Percentiles rank a stretch among this genome's conserved stretches.
Conservation (phyloP, 2,888 invertebrate genomes). For the Eilema depressum region DNA sequence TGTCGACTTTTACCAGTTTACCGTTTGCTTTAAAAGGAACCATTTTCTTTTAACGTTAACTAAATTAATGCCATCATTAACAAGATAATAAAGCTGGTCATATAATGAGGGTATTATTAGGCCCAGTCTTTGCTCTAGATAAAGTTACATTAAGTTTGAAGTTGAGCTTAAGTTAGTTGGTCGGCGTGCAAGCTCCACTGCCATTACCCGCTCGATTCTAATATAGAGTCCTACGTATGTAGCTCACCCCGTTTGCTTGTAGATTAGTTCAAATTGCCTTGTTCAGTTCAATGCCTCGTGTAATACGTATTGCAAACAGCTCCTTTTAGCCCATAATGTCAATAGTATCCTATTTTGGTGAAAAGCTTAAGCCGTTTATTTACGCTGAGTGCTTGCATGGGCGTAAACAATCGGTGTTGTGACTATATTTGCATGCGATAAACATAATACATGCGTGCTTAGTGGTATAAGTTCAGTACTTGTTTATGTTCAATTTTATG, state of each 20-base stretch:
- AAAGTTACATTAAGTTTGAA: constrained; percentile 73
- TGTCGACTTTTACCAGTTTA: neutral
- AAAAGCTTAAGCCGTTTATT: constrained; percentile 49
- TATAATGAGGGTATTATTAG: constrained; percentile 60
- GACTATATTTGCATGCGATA: constrained; percentile 19
- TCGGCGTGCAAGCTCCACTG: constrained; percentile 52
- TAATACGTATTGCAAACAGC: constrained; percentile 68
- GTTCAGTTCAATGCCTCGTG: constrained; percentile 64
- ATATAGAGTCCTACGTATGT: constrained; percentile 39
- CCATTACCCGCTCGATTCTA: constrained; percentile 53
- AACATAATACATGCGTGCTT: neutral
- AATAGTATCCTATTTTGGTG: constrained; percentile 42
- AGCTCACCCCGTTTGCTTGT: constrained; percentile 57
- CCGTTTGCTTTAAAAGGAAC: neutral
- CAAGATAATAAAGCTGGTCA: constrained; percentile 31
- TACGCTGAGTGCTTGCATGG: constrained; percentile 37
- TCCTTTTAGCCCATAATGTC: constrained; percentile 53
- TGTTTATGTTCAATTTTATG: constrained; percentile 2
- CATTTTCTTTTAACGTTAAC: neutral
- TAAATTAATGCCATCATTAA: constrained; percentile 5
- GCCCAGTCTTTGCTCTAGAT: constrained; percentile 54
- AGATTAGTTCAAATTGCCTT: constrained; percentile 70
- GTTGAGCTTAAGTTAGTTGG: constrained; percentile 67
- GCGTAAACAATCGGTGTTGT: constrained; percentile 32
- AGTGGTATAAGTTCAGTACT: constrained; percentile 7